Base-by-base conservation (phyloP, 2,113 vertebrate species). In the Eurystomus gularis region DNA sequence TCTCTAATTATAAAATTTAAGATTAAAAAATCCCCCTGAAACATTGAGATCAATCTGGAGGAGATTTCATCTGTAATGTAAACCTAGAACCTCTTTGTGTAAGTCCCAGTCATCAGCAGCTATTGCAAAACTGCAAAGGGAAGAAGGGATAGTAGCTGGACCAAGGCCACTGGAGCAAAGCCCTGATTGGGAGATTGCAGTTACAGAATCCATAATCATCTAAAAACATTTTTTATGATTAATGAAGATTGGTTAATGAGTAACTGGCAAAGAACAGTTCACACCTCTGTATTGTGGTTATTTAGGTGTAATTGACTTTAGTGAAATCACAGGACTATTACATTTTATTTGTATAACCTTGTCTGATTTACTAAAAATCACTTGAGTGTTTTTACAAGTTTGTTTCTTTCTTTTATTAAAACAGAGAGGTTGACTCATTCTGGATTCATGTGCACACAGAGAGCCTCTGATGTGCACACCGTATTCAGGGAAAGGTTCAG, bases 251-350 rank as follows among this genome's bases (percentile, higher is more conserved):
- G 52, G 95, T 93, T 95, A 97, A 97, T 66, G 62, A 92, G 79
- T 96, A 97, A 97, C 97, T 62, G 29, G n/a, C 64, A 94, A 82
- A 83, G 96, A 95, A 96, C 95, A 95, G 69, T 88, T 97, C 93
- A 6, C 91, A 97, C 86, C 82, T 97, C 83, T 91, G 13, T 72
- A n/a, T 76, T 88, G 72, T 94, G 80, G 66, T 81, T 86, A 76
- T 86, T 95, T 75, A 80, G 91, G 75, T 39, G 77, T 90, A 90
- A 94, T 86, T 96, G 52, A 51, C 93, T 95, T 94, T 75, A 91
- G 66, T 86, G 82, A 85, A 90, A 77, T 93, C 90, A 76, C 82
- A 94, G 1, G 29, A 40, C 72, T 88, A 6, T 96, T 78, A 69
- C 65, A 39, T 72, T 95, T 65, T 96, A 84, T 97, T 96, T 97